phyloP scores from a whole-genome alignment of 2,888 invertebrate genomes.

The Tetragonisca angustula region DNA sequence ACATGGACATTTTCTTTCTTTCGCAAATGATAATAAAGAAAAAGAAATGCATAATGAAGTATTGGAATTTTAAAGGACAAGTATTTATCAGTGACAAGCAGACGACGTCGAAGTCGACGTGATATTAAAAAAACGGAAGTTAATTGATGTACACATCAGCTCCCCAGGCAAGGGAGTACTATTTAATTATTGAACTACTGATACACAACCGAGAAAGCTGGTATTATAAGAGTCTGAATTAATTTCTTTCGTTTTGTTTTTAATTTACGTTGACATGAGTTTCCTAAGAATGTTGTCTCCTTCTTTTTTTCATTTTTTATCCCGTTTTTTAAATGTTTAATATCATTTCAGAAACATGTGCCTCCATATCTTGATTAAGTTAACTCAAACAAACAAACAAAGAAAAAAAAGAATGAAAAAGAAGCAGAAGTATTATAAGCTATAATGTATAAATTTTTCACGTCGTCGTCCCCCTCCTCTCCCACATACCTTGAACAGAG shows the following conservation, averaged over 20 bases:
- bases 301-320: not conserved
- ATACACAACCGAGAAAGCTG: conserved; percentile 59
- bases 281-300: not conserved
- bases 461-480: conserved; percentile 40
- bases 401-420: not conserved
- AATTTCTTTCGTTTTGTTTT: conserved; percentile 2
- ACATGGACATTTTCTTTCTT: not conserved
- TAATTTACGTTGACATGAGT: conserved; percentile 19
- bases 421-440: conserved; percentile 65
- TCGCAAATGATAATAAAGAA: not conserved
- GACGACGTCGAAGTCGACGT: conserved; percentile 12
- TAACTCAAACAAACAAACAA: conserved; percentile 26
- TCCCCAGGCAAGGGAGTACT: conserved; percentile 59
- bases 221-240: conserved; percentile 35
- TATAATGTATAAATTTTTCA: conserved; percentile 75
- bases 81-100: not conserved
- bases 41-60: not conserved
- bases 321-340: not conserved
- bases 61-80: conserved; percentile 23
- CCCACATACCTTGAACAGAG: conserved; percentile 56
- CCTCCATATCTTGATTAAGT: conserved; percentile 29
- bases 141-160: conserved; percentile 47
- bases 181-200: conserved; percentile 42
- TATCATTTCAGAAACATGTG: conserved; percentile 13
- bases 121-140: conserved; percentile 32